phyloP scores from a whole-genome alignment of 2,888 invertebrate species.

The Tineola bisselliella region DNA sequence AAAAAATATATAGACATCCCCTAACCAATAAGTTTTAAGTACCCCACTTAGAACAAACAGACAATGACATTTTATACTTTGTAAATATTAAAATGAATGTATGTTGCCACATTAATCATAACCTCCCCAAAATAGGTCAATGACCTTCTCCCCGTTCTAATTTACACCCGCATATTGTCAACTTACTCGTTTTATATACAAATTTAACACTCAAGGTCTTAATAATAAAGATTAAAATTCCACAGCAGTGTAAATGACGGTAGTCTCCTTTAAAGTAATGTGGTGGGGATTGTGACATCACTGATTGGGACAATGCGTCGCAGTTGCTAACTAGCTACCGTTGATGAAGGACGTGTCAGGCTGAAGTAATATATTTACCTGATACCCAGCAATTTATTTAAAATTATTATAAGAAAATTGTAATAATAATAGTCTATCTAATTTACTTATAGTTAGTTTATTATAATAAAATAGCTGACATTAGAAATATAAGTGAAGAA shows the following conservation, averaged over 20 bases:
- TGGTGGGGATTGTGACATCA: constrained; percentile 6
- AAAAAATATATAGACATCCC: too few relatives aligned
- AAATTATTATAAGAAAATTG: too few relatives aligned
- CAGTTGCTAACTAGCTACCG: constrained; percentile 2
- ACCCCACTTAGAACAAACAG: neutral
- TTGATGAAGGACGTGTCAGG: neutral
- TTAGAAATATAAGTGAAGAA: too few relatives aligned
- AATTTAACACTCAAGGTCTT: neutral
- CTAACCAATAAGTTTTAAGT: neutral
- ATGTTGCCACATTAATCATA: constrained; percentile 8
- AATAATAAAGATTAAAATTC: neutral
- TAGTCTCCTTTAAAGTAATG: neutral
- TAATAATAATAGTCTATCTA: too few relatives aligned
- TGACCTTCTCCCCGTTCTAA: neutral
- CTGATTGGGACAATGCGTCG: neutral
- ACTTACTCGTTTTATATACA: neutral
- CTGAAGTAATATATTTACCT: too few relatives aligned
- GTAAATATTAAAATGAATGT: constrained; percentile 11
- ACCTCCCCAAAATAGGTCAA: neutral
- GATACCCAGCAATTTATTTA: too few relatives aligned
- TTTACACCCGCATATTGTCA: constrained; percentile 1
- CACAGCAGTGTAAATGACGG: neutral
- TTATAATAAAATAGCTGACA: too few relatives aligned
- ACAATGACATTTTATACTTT: constrained; percentile 7
- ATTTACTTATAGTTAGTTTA: too few relatives aligned